These are phyloP conservation scores for Microctenopoma stevenorrisi DNA, from an alignment of 2,797 vertebrate genomes.

Conservation along the genomic window DNA sequence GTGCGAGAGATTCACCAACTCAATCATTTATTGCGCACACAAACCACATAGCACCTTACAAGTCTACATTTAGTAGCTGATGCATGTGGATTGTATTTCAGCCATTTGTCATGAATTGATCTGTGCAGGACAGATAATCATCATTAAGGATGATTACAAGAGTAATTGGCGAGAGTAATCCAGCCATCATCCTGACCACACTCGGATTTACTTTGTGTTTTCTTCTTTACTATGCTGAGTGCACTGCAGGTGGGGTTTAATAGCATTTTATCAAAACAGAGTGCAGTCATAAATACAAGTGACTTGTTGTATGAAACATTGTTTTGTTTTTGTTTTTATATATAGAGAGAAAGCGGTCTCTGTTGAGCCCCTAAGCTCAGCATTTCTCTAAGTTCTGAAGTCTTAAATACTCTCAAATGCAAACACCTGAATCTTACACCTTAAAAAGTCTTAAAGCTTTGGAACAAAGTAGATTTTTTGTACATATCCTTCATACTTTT, in stretches of 20 bases:
- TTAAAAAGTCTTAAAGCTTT: no score
- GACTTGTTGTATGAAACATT: background rate
- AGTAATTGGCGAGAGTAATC: background rate
- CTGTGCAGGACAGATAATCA: conserved; percentile 27
- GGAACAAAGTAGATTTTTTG: no score
- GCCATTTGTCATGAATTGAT: conserved; percentile 7
- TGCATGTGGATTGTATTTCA: conserved; percentile 41
- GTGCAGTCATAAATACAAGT: no score
- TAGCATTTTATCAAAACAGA: no score
- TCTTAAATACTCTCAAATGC: no score
- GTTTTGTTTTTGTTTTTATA: no score
- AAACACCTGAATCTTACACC: no score
- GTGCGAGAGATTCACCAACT: conserved; percentile 6
- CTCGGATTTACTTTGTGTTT: conserved; percentile 7
- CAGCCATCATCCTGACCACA: background rate
- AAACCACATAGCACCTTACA: conserved; percentile 30
- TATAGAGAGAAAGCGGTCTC: no score
- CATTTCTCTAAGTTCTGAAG: no score
- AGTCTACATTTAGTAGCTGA: conserved; percentile 32
- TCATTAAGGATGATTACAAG: conserved; percentile 14
- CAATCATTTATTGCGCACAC: background rate
- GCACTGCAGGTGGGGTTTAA: no score
- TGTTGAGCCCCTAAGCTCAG: no score
- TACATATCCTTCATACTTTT: no score
- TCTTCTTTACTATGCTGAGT: background rate